A percentile compares a stretch with the other conserved stretches of the same genome.
phyloP scores from a whole-genome alignment of 2,888 invertebrate genomes.

The Ormyrus nitidulus region DNA sequence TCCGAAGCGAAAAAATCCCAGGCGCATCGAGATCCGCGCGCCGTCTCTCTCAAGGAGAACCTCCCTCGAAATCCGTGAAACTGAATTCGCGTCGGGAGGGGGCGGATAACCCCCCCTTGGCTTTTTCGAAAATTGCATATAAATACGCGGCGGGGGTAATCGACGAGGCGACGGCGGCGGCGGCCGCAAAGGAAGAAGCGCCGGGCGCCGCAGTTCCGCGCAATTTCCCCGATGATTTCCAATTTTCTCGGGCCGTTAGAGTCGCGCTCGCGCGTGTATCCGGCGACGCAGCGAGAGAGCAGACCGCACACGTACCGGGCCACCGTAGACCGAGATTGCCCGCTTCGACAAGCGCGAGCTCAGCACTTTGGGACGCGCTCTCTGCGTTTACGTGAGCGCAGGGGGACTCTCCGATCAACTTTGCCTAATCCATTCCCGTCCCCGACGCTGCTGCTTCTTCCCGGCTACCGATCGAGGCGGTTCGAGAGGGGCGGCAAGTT shows the following conservation, averaged over 20 bases:
- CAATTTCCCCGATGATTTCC: conserved; percentile 65
- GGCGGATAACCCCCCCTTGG: background rate
- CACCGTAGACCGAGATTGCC: conserved; percentile 16
- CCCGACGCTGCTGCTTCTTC: background rate
- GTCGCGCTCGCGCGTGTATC: conserved; percentile 43
- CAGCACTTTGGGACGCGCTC: conserved; percentile 33
- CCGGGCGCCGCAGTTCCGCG: conserved; percentile 50
- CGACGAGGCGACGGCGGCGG: conserved; percentile 16
- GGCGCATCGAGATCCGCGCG: background rate
- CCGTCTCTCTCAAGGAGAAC: background rate
- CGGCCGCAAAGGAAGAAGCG: conserved; percentile 1
- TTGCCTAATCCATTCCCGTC: conserved; percentile 37
- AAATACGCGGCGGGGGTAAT: conserved; percentile 35
- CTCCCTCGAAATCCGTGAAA: too few relatives aligned
- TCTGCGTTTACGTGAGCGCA: background rate
- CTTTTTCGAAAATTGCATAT: conserved; percentile 52
- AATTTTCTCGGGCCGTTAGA: conserved; percentile 65
- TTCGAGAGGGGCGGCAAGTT: too few relatives aligned
- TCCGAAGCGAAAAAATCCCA: background rate
- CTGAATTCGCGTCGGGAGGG: too few relatives aligned
- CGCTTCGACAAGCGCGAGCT: conserved; percentile 22
- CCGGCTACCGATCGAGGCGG: too few relatives aligned
- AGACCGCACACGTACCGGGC: background rate
- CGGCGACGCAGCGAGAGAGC: conserved; percentile 1
- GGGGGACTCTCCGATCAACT: conserved; percentile 26